Evolutionary conservation across 2,888 invertebrate species (phyloP).

Genomic region (Laothoe populi): DNA sequence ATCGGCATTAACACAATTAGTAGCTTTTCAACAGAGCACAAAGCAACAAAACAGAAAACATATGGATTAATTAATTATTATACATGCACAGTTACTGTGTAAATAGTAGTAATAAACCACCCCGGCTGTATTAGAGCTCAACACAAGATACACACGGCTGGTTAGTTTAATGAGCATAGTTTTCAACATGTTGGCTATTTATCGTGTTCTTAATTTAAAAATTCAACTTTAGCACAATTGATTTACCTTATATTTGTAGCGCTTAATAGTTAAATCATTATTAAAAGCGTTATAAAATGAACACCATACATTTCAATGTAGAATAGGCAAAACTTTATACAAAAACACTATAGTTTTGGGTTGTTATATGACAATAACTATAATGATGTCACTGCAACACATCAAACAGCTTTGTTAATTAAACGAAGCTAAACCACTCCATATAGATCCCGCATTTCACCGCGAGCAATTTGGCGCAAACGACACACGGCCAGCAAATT

Average conservation of each 20-base stretch:
- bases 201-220: not conserved
- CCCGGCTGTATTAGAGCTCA: constrained; percentile 49
- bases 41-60: constrained; percentile 54
- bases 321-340: too few relatives aligned
- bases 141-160: constrained; percentile 44
- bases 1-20: constrained; percentile 6
- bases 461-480: not conserved
- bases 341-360: too few relatives aligned
- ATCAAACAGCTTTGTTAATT: constrained; percentile 4
- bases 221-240: too few relatives aligned
- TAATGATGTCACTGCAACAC: not conserved
- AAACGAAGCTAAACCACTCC: constrained; percentile 3
- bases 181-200: not conserved
- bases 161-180: constrained; percentile 30
- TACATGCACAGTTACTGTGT: constrained; percentile 59
- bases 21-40: constrained; percentile 42
- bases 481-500: constrained; percentile 8
- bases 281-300: too few relatives aligned
- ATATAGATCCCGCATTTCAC: constrained; percentile 12
- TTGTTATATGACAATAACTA: too few relatives aligned
- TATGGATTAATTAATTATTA: constrained; percentile 64
- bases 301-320: too few relatives aligned
- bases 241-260: too few relatives aligned
- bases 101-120: constrained; percentile 61
- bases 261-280: too few relatives aligned